Evolutionary conservation across 2,797 vertebrate genomes (phyloP).

Genomic region (Sphenopsis melanotis): DNA sequence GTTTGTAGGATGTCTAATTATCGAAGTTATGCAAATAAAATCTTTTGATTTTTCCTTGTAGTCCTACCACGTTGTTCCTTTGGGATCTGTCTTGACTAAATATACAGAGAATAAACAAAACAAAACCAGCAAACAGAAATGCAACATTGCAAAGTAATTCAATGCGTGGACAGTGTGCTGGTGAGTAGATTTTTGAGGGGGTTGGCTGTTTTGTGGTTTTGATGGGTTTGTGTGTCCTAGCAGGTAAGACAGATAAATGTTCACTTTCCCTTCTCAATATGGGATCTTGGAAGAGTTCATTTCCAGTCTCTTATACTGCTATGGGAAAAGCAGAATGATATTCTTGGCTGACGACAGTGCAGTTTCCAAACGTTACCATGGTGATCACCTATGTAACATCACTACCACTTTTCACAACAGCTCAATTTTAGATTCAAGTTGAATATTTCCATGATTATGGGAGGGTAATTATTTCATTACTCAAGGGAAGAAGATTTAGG

Average conservation of each 20-base stretch:
- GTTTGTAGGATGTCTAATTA: constrained; percentile 49
- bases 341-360: constrained; percentile 67
- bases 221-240: not conserved
- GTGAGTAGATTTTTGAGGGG: not conserved
- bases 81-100: constrained; percentile 33
- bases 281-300: constrained; percentile 55
- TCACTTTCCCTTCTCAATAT: constrained; percentile 48
- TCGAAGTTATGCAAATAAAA: constrained; percentile 47
- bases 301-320: not conserved
- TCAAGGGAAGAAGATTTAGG: constrained; percentile 78
- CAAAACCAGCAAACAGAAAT: not conserved
- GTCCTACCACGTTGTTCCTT: not conserved
- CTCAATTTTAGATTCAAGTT: constrained; percentile 79
- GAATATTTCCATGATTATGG: constrained; percentile 76
- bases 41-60: constrained; percentile 18
- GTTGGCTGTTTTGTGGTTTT: not conserved
- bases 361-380: constrained; percentile 73
- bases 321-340: constrained; percentile 57
- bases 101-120: constrained; percentile 16
- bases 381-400: constrained; percentile 72
- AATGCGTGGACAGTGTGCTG: not conserved
- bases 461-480: constrained; percentile 79
- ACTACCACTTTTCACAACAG: constrained; percentile 74
- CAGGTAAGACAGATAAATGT: constrained; percentile 21
- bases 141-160: constrained; percentile 18